phyloP scores from a whole-genome alignment of 2,888 invertebrate species.

The Diaphora mendica region DNA sequence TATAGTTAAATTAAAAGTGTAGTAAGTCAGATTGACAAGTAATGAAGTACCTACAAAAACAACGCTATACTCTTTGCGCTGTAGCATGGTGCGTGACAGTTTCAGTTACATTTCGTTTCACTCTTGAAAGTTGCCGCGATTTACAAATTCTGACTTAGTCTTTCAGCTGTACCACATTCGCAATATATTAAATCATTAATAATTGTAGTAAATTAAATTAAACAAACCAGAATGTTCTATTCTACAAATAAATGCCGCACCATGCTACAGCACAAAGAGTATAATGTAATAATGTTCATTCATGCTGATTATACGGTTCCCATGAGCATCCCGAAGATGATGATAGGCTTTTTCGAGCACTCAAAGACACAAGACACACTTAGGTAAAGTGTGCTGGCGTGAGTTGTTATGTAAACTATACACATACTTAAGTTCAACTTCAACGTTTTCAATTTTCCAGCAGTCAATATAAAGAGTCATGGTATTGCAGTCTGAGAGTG shows the following conservation, averaged over 20 bases:
- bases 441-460: background rate
- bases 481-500: conserved; percentile 42
- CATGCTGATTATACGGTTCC: background rate
- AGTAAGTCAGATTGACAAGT: background rate
- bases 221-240: too few species aligned
- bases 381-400: background rate
- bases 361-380: background rate
- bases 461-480: background rate
- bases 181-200: too few species aligned
- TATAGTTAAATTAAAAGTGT: background rate
- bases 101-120: too few species aligned
- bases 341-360: background rate
- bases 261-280: too few species aligned
- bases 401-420: background rate
- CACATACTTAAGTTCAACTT: background rate
- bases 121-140: too few species aligned
- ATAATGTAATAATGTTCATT: background rate
- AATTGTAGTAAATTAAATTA: too few species aligned
- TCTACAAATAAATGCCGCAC: too few species aligned
- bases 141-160: too few species aligned
- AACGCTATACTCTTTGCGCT: too few species aligned
- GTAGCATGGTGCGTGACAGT: too few species aligned
- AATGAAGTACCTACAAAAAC: background rate
- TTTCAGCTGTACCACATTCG: too few species aligned
- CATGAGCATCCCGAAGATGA: background rate